Evolutionary conservation across 2,113 vertebrate genomes (phyloP).

Genomic region (Rhinopithecus roxellana): DNA sequence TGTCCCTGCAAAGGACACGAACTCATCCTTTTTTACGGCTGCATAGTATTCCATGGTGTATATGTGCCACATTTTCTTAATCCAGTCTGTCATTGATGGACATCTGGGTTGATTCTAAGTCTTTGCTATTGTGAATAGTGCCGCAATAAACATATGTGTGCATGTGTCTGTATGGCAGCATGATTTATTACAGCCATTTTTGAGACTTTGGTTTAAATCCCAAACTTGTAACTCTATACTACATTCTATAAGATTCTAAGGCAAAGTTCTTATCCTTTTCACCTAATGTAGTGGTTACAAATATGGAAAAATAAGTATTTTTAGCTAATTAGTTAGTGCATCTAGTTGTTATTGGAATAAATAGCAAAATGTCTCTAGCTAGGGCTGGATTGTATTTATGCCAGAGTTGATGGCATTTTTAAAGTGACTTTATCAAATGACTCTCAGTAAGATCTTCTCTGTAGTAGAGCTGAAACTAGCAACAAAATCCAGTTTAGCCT

Average conservation of each 20-base stretch:
- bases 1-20: too few relatives aligned
- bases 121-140: too few relatives aligned
- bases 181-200: background rate
- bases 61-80: too few relatives aligned
- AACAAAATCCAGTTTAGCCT: background rate
- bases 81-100: too few relatives aligned
- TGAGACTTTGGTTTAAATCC: background rate
- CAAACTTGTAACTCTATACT: background rate
- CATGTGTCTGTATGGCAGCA: too few relatives aligned
- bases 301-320: background rate
- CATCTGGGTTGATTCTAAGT: too few relatives aligned
- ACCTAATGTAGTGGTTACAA: background rate
- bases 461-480: background rate
- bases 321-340: background rate
- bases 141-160: too few relatives aligned
- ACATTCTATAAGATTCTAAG: background rate
- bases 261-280: background rate
- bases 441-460: background rate
- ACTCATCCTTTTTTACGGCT: too few relatives aligned
- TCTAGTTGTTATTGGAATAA: background rate
- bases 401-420: background rate
- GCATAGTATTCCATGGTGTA: too few relatives aligned
- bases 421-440: background rate
- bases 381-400: background rate
- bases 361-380: background rate